These are phyloP conservation scores for Glandiceps talaboti DNA, from an alignment of 53 echinoderm and acorn worm genomes.

Conservation along the genomic window DNA sequence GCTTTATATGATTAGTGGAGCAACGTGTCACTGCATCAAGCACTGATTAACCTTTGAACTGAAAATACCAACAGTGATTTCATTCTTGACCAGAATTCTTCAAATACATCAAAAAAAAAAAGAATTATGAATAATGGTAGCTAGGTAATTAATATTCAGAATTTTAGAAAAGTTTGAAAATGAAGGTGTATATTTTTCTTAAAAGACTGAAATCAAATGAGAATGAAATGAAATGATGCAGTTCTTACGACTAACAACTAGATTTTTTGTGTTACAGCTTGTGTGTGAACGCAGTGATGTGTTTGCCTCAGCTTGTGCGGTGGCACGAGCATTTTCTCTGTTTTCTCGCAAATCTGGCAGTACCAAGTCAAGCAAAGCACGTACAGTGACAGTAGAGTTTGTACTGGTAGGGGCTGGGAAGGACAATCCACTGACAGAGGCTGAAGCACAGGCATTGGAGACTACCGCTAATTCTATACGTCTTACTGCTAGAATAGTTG, in stretches of 20 bases:
- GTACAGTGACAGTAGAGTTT: constrained; percentile 66
- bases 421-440: constrained; percentile 32
- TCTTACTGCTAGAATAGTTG: constrained; percentile 62
- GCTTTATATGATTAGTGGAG: not conserved
- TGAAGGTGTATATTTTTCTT: too few species aligned
- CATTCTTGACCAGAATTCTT: too few species aligned
- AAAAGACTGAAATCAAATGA: too few species aligned
- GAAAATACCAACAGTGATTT: too few species aligned
- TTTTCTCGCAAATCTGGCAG: constrained; percentile 70
- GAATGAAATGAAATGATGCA: too few species aligned
- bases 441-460: constrained; percentile 40
- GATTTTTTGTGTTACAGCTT: constrained; percentile 30
- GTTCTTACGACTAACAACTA: too few species aligned
- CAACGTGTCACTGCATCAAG: not conserved
- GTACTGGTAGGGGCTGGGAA: constrained; percentile 45
- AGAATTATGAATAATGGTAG: too few species aligned
- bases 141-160: too few species aligned
- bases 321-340: constrained; percentile 78
- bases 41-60: not conserved
- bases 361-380: constrained; percentile 26
- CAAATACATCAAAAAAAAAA: too few species aligned
- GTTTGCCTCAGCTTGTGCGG: constrained; percentile 86
- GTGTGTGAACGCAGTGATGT: constrained; percentile 67
- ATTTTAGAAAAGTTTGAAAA: too few species aligned
- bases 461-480: constrained; percentile 51